A percentile compares a stretch with the other conserved stretches of the same genome.
Conservation (phyloP, 2,797 vertebrate species). For the Vipera latastei region DNA sequence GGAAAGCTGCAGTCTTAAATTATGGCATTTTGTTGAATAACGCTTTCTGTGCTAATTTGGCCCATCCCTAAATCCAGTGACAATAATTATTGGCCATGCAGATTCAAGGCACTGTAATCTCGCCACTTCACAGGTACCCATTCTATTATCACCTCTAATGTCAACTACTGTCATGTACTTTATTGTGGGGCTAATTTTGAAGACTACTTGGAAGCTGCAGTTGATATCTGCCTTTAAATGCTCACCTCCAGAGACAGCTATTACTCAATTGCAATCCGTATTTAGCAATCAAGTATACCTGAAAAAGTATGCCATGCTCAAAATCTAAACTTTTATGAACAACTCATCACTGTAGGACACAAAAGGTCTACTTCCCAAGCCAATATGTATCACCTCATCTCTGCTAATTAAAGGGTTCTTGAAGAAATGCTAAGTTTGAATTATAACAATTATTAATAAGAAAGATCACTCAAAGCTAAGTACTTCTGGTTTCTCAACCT, state of each 20-base stretch:
- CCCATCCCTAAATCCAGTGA: neutral
- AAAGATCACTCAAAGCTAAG: neutral
- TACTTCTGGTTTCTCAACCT: neutral
- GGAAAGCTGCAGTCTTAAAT: neutral
- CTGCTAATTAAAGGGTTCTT: neutral
- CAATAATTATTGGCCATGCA: neutral
- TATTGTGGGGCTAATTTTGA: neutral
- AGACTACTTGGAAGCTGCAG: neutral
- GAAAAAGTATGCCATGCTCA: neutral
- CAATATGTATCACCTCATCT: neutral
- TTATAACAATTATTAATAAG: neutral
- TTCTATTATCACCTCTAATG: neutral
- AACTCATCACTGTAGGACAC: neutral
- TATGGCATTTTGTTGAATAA: neutral
- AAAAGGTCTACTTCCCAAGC: fast-evolving
- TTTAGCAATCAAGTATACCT: neutral
- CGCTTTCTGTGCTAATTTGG: neutral
- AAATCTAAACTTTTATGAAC: neutral
- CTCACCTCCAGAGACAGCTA: neutral
- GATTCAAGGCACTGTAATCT: neutral
- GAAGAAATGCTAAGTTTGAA: neutral
- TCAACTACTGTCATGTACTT: neutral
- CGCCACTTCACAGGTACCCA: neutral
- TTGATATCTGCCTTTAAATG: neutral
- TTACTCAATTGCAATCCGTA: neutral